Evolutionary conservation across 2,888 invertebrate species (phyloP).

Genomic region (Rhabditophanes sp.): DNA sequence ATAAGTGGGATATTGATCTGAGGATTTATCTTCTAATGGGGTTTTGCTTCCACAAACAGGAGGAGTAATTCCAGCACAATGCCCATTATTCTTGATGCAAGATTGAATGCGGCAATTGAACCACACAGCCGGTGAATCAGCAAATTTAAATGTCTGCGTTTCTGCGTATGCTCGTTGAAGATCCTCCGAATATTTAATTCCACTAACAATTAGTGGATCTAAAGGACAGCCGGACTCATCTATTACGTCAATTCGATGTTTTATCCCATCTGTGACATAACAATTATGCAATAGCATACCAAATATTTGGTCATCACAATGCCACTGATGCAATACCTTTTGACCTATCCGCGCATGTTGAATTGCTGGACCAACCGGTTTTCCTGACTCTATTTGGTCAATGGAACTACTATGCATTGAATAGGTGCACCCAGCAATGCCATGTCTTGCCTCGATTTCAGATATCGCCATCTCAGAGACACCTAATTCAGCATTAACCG

Average conservation of each 20-base stretch:
- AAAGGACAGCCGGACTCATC: slow-evolving; percentile 39
- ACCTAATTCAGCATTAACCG: slow-evolving; percentile 43
- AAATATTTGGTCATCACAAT: slow-evolving; percentile 44
- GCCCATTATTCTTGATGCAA: slow-evolving; percentile 43
- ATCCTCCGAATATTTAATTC: slow-evolving; percentile 40
- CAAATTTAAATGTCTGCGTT: slow-evolving; percentile 43
- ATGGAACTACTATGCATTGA: slow-evolving; percentile 38
- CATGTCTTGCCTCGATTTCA: slow-evolving; percentile 41
- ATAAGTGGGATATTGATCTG: no score
- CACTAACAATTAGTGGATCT: slow-evolving; percentile 42
- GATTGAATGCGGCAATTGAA: slow-evolving; percentile 45
- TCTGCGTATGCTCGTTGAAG: slow-evolving; percentile 43
- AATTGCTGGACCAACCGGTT: slow-evolving; percentile 35
- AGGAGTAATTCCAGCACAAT: slow-evolving; percentile 41
- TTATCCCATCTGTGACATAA: slow-evolving; percentile 44
- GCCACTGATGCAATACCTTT: slow-evolving; percentile 43
- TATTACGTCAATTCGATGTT: slow-evolving; percentile 37
- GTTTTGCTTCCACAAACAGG: no score
- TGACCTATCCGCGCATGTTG: slow-evolving; percentile 43
- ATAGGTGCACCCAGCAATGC: slow-evolving; percentile 43
- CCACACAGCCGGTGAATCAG: slow-evolving; percentile 44
- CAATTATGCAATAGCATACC: slow-evolving; percentile 44
- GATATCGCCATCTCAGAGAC: slow-evolving; percentile 45
- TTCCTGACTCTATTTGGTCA: slow-evolving; percentile 29
- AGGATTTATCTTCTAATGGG: no score